A percentile compares a stretch with the other conserved stretches of the same genome.
Conservation (phyloP, 1,140 invertebrate species). For the Reticulitermes speratus region DNA sequence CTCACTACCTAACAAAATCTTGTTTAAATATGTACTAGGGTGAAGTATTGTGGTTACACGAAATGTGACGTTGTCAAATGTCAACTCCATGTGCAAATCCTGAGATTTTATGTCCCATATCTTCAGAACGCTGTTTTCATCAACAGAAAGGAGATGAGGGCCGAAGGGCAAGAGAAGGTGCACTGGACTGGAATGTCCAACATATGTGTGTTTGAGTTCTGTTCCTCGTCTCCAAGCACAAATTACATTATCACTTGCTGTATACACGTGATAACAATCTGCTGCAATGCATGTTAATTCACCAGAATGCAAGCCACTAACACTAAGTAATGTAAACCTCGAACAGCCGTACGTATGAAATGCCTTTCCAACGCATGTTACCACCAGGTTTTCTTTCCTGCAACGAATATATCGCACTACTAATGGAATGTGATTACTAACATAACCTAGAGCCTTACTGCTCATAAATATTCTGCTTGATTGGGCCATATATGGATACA, state of each 20-base stretch:
- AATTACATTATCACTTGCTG: constrained; percentile 71
- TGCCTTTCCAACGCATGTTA: constrained; percentile 84
- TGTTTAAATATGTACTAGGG: constrained; percentile 92
- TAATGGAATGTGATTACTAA: constrained; percentile 89
- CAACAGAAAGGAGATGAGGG: constrained; percentile 79
- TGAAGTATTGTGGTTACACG: constrained; percentile 78
- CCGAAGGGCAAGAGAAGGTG: constrained; percentile 85
- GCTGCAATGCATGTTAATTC: constrained; percentile 81
- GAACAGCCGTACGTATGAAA: constrained; percentile 89
- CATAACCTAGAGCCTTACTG: constrained; percentile 84
- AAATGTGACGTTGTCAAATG: constrained; percentile 72
- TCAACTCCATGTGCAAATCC: constrained; percentile 63
- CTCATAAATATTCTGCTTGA: constrained; percentile 77
- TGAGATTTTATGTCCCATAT: constrained; percentile 85
- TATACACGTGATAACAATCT: constrained; percentile 81
- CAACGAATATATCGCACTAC: constrained; percentile 80
- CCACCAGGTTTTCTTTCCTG: constrained; percentile 83
- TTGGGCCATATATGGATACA: background rate
- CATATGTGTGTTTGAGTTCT: constrained; percentile 81
- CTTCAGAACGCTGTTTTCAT: constrained; percentile 72
- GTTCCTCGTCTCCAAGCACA: constrained; percentile 86
- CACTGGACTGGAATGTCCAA: constrained; percentile 72
- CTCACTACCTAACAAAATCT: constrained; percentile 87
- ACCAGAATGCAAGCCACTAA: constrained; percentile 75
- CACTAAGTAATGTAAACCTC: constrained; percentile 78